phyloP scores from a whole-genome alignment of 92 coral and sea anemone genomes.

The Pocillopora meandrina region DNA sequence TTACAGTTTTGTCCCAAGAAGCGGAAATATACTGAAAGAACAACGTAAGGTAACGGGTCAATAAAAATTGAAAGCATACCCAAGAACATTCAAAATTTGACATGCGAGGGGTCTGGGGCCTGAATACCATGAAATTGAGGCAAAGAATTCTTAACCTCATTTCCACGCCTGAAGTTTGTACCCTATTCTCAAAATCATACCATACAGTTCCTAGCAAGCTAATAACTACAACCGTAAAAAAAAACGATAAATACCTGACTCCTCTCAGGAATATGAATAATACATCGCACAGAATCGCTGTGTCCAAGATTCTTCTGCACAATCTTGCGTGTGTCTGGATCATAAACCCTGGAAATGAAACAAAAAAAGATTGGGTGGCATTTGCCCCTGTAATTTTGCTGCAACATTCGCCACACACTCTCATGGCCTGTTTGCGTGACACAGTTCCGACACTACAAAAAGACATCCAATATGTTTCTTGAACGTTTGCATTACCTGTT shows the following conservation, averaged over 20 bases:
- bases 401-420: no score
- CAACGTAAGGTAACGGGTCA: neutral
- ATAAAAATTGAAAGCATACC: neutral
- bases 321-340: slow-evolving; percentile 86
- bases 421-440: no score
- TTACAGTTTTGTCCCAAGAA: slow-evolving; percentile 94
- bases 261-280: slow-evolving; percentile 94
- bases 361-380: neutral
- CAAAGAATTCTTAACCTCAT: neutral
- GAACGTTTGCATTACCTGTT: neutral
- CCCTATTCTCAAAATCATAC: no score
- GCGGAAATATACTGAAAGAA: slow-evolving; percentile 87
- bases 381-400: no score
- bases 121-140: neutral
- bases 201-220: neutral
- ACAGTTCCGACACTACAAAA: no score
- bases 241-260: slow-evolving; percentile 68
- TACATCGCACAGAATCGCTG: slow-evolving; percentile 90
- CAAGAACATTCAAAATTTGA: neutral
- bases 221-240: neutral
- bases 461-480: neutral
- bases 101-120: neutral
- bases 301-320: slow-evolving; percentile 98
- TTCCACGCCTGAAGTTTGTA: neutral
- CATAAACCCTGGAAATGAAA: slow-evolving; percentile 77